These are phyloP conservation scores for Pyrocoelia pectoralis DNA, from an alignment of 2,888 invertebrate genomes.

Conservation along the genomic window DNA sequence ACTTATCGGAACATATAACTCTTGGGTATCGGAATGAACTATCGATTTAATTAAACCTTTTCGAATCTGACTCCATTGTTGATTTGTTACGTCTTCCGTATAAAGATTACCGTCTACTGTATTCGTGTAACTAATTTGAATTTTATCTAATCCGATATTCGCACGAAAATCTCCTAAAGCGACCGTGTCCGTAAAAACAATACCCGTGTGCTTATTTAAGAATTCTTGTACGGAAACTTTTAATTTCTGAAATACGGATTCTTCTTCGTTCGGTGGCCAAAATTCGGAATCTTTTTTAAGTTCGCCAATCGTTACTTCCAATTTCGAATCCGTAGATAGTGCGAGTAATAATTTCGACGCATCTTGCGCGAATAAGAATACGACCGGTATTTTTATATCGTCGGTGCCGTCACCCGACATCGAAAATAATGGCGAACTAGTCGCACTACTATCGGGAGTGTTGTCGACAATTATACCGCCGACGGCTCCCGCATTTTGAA, in stretches of 20 bases:
- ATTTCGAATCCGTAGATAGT: conserved; percentile 63
- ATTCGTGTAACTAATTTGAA: conserved; percentile 51
- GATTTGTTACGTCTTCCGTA: conserved; percentile 45
- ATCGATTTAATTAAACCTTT: conserved; percentile 54
- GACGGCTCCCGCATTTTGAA: conserved; percentile 83
- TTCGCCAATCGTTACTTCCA: conserved; percentile 66
- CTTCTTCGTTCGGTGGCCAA: conserved; percentile 61
- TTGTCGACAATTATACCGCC: conserved; percentile 90
- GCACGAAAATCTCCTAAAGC: conserved; percentile 55
- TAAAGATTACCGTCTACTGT: conserved; percentile 36
- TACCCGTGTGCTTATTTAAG: conserved; percentile 57
- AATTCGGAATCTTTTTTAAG: conserved; percentile 57
- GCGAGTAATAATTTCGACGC: conserved; percentile 72
- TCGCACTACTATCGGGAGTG: conserved; percentile 75
- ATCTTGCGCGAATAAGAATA: conserved; percentile 86
- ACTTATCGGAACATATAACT: conserved; percentile 54
- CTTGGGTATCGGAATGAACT: conserved; percentile 52
- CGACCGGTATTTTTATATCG: conserved; percentile 88
- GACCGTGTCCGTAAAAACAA: conserved; percentile 53
- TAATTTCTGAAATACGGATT: conserved; percentile 58
- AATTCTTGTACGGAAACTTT: conserved; percentile 60
- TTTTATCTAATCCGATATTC: conserved; percentile 53
- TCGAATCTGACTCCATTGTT: conserved; percentile 55
- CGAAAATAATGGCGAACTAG: conserved; percentile 86
- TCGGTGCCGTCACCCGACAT: conserved; percentile 95